Evolutionary conservation across 2,113 vertebrate genomes (phyloP).

Genomic region (Coturnix japonica): DNA sequence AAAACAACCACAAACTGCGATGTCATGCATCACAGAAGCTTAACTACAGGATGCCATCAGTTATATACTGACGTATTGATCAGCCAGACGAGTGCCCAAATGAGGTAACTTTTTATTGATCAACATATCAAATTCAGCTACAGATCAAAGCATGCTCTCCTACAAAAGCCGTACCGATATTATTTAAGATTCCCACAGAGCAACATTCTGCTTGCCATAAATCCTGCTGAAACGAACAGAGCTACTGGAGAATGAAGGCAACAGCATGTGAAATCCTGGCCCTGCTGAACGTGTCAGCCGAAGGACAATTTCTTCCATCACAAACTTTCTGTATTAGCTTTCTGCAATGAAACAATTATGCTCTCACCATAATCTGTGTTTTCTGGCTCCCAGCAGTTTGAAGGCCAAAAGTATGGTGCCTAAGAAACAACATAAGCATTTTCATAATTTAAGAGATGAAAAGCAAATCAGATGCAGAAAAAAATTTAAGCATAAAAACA

Average conservation of each 20-base stretch:
- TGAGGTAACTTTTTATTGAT: constrained; percentile 42
- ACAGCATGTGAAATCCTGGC: fast-evolving
- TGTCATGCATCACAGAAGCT: constrained; percentile 15
- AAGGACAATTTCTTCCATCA: neutral
- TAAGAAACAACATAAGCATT: constrained; percentile 66
- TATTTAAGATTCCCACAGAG: constrained; percentile 5
- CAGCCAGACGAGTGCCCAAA: neutral
- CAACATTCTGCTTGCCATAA: neutral
- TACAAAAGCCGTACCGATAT: constrained; percentile 1
- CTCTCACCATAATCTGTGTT: constrained; percentile 96
- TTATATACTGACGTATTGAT: constrained; percentile 44
- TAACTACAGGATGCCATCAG: neutral
- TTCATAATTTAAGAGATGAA: neutral
- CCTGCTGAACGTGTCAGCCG: neutral
- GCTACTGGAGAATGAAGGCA: neutral
- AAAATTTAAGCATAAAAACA: neutral
- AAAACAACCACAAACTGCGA: neutral
- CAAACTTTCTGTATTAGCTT: neutral
- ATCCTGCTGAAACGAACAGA: neutral
- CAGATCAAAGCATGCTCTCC: constrained; percentile 1
- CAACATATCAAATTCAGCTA: constrained; percentile 8
- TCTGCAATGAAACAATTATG: neutral
- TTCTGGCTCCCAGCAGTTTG: constrained; percentile 98
- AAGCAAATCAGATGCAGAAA: neutral
- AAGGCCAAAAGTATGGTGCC: constrained; percentile 98